Conservation (phyloP, 2,113 vertebrate genomes). For the Coturnix japonica region DNA sequence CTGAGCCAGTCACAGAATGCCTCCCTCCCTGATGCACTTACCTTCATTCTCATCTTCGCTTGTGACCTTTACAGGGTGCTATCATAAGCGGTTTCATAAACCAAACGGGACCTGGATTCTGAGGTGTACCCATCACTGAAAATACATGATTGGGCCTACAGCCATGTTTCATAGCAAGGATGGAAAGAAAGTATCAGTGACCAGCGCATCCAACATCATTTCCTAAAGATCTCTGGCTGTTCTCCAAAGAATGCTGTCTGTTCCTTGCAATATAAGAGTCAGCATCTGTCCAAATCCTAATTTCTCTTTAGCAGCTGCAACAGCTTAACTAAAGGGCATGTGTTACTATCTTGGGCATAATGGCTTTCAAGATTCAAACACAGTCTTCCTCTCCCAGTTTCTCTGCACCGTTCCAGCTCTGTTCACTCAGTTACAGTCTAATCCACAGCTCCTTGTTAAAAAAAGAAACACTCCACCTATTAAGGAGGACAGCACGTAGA, state of each 20-base stretch:
- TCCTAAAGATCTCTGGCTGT: not conserved
- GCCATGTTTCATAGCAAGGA: not conserved
- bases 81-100: not conserved
- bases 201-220: not conserved
- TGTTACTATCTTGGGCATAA: not conserved
- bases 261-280: not conserved
- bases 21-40: not conserved
- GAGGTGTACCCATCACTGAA: accelerated
- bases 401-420: not conserved
- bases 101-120: not conserved
- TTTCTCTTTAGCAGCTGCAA: not conserved
- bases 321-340: not conserved
- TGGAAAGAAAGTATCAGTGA: not conserved
- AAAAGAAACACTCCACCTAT: not conserved
- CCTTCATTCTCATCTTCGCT: not conserved
- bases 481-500: not conserved
- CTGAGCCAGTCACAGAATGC: not conserved
- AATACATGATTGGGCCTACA: not conserved
- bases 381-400: not conserved
- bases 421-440: not conserved
- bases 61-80: not conserved
- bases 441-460: not conserved
- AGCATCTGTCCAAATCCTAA: not conserved
- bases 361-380: not conserved
- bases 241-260: not conserved